Evolutionary conservation across 2,113 vertebrate species (phyloP).

Genomic region (Trogon melanurus): DNA sequence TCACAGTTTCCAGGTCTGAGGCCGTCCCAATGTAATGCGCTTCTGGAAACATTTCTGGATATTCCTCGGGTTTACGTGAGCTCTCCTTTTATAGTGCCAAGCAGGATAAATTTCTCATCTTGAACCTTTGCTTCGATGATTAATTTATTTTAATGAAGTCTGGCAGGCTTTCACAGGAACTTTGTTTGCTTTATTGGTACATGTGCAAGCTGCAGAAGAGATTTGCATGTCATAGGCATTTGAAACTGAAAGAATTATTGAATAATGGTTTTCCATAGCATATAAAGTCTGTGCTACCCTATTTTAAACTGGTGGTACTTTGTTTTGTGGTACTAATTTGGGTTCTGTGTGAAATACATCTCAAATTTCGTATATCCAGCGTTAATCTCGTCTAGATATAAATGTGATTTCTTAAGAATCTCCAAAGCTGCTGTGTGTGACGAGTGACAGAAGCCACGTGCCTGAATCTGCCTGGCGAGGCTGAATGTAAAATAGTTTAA

Average conservation of each 20-base stretch:
- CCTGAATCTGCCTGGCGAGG: neutral
- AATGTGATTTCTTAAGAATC: neutral
- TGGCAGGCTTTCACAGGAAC: constrained; percentile 42
- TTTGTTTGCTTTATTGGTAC: constrained; percentile 34
- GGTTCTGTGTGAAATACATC: neutral
- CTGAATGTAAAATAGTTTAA: neutral
- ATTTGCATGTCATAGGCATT: constrained; percentile 26
- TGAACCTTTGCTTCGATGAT: constrained; percentile 19
- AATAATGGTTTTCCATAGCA: neutral
- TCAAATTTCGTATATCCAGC: neutral
- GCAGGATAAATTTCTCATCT: neutral
- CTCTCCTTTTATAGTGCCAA: neutral
- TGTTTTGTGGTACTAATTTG: neutral
- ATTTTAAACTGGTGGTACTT: neutral
- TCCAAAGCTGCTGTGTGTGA: neutral
- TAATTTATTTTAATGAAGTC: constrained; percentile 45
- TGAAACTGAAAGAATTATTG: neutral
- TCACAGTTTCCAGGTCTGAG: neutral
- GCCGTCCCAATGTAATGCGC: neutral
- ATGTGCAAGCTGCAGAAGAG: constrained; percentile 9
- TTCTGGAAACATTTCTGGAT: neutral
- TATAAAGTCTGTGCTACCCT: neutral
- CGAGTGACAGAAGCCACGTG: neutral
- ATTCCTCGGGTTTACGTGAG: neutral
- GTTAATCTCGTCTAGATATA: neutral